A percentile compares a stretch with the other conserved stretches of the same genome.
Conservation (phyloP, 2,797 vertebrate species). For the Lagodon rhomboides region DNA sequence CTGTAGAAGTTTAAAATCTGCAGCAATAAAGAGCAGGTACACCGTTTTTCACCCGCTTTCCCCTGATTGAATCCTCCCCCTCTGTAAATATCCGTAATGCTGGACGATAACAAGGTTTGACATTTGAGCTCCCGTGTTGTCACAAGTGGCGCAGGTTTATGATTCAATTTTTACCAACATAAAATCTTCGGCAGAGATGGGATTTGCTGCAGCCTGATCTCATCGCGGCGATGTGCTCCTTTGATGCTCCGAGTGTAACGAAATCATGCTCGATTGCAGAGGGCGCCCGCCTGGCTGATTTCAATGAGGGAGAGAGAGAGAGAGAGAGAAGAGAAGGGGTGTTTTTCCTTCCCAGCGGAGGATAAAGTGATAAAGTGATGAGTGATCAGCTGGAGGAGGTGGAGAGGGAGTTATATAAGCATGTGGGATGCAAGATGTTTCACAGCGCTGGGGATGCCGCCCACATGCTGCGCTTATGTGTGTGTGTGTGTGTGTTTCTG, state of each 20-base stretch:
- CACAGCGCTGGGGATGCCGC: constrained; percentile 73
- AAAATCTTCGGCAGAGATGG: constrained; percentile 50
- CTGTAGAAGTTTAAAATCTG: constrained; percentile 9
- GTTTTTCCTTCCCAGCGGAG: constrained; percentile 68
- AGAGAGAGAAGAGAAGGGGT: constrained; percentile 26
- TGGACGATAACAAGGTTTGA: constrained; percentile 40
- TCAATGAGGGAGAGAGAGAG: constrained; percentile 38
- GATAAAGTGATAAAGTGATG: constrained; percentile 76
- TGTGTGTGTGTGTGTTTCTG: constrained; percentile 43
- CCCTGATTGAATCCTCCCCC: constrained; percentile 14
- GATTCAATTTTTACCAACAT: constrained; percentile 41
- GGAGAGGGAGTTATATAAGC: constrained; percentile 84
- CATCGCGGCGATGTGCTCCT: constrained; percentile 47
- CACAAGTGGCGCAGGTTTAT: constrained; percentile 40
- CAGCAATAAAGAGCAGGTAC: background rate
- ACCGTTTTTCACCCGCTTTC: constrained; percentile 1
- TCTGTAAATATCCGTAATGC: constrained; percentile 32
- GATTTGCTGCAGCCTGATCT: constrained; percentile 48
- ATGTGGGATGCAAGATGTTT: constrained; percentile 86
- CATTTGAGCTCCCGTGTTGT: constrained; percentile 41
- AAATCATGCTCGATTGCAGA: constrained; percentile 62
- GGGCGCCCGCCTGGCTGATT: constrained; percentile 51
- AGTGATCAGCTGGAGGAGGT: constrained; percentile 82
- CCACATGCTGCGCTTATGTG: constrained; percentile 71
- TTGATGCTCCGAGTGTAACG: constrained; percentile 59